Percentiles rank a stretch among this genome's conserved stretches.
Conservation (phyloP, 2,797 vertebrate species). For the Chromis chromis region DNA sequence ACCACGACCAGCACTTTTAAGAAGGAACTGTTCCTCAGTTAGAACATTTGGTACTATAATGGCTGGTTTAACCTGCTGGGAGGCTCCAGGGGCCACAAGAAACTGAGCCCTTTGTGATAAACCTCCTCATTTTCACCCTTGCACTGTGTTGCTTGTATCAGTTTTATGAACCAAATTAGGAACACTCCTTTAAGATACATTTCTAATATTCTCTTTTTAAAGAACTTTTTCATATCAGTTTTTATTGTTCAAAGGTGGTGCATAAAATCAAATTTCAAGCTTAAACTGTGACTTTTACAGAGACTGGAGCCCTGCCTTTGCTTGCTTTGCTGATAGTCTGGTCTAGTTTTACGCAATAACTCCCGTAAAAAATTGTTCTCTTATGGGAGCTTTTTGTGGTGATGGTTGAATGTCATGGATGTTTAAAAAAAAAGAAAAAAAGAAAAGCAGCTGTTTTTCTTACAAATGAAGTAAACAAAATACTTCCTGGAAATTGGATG, state of each 20-base stretch:
- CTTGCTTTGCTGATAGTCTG: slow-evolving; percentile 9
- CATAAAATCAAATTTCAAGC: neutral
- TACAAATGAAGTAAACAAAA: too few relatives aligned
- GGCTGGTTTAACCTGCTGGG: neutral
- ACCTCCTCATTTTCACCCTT: neutral
- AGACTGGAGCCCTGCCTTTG: neutral
- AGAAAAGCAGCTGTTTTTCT: too few relatives aligned
- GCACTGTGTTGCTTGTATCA: neutral
- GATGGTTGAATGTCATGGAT: neutral
- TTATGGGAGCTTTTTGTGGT: neutral
- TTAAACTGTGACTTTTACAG: neutral
- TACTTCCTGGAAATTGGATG: too few relatives aligned
- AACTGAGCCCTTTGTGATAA: neutral
- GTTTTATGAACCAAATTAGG: neutral
- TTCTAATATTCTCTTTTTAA: too few relatives aligned
- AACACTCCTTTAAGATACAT: too few relatives aligned
- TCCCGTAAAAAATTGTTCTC: neutral
- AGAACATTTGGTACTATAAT: neutral
- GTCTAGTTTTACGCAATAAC: neutral
- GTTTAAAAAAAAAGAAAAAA: too few relatives aligned
- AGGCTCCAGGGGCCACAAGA: neutral
- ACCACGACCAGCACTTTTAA: too few relatives aligned
- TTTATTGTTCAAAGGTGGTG: neutral
- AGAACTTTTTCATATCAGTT: too few relatives aligned
- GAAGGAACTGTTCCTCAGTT: too few relatives aligned